A percentile compares a stretch with the other conserved stretches of the same genome.
These are phyloP conservation scores for Potamarius usumacintae DNA, from an alignment of 2,113 vertebrate species.

Conservation along the genomic window DNA sequence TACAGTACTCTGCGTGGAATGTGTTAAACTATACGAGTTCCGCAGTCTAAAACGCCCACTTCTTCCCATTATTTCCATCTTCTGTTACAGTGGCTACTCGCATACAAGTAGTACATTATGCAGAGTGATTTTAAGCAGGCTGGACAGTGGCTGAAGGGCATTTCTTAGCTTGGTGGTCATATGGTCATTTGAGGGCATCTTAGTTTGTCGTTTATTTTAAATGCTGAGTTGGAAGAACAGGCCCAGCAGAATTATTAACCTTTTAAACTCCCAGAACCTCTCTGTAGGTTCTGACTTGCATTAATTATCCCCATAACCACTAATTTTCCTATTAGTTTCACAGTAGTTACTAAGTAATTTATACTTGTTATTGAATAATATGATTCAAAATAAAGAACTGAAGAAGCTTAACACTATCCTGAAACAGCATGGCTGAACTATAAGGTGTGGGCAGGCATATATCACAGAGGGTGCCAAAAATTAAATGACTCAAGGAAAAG, in stretches of 20 bases:
- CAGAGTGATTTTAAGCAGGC: constrained; percentile 8
- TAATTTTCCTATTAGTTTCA: not conserved
- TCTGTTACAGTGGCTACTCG: constrained; percentile 25
- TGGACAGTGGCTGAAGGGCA: constrained; percentile 16
- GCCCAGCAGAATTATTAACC: not conserved
- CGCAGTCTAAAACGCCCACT: constrained; percentile 1
- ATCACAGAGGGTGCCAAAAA: not conserved
- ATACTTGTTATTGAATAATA: not conserved
- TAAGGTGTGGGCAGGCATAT: not conserved
- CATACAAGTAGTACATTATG: constrained; percentile 4
- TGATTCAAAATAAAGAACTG: not conserved
- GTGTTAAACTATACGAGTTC: constrained; percentile 4
- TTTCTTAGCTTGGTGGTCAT: constrained; percentile 31
- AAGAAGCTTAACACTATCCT: not conserved
- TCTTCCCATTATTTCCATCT: constrained; percentile 31
- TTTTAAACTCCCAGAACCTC: not conserved
- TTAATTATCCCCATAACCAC: not conserved
- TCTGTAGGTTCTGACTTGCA: not conserved
- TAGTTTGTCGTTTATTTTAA: not conserved
- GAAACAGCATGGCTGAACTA: not conserved
- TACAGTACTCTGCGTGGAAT: not conserved
- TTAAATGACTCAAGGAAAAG: not conserved
- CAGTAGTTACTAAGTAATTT: not conserved
- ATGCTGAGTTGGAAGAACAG: not conserved
- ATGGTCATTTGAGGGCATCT: not conserved